These are phyloP conservation scores for Drosophila subpulchrella DNA, from an alignment of 1,140 invertebrate genomes.

Conservation along the genomic window DNA sequence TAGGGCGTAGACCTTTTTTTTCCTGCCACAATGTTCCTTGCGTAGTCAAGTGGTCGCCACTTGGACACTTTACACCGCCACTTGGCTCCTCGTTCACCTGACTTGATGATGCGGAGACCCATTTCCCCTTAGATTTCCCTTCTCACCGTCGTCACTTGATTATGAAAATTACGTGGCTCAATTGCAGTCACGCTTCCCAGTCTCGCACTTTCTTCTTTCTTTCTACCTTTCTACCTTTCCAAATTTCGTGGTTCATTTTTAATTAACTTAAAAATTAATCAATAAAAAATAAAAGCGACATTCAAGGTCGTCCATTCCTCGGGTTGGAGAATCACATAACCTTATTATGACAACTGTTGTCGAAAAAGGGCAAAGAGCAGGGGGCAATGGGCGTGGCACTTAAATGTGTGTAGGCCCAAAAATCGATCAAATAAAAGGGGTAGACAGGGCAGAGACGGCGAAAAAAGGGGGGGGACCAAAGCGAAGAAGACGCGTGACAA, in stretches of 20 bases:
- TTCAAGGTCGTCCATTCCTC: slow-evolving; percentile 50
- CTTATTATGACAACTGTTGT: slow-evolving; percentile 67
- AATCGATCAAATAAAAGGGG: slow-evolving; percentile 68
- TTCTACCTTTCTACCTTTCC: not conserved
- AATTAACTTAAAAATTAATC: slow-evolving; percentile 77
- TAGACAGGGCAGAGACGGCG: slow-evolving; percentile 28
- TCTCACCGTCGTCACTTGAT: slow-evolving; percentile 12
- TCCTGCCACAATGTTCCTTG: no score
- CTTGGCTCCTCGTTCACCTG: no score
- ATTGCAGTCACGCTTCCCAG: slow-evolving; percentile 30
- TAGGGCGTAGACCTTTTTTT: no score
- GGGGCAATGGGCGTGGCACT: slow-evolving; percentile 27
- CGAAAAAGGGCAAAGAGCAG: slow-evolving; percentile 1
- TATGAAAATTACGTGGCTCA: slow-evolving; percentile 62
- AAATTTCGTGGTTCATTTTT: slow-evolving; percentile 42
- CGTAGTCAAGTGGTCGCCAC: no score
- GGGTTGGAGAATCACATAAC: slow-evolving; percentile 46
- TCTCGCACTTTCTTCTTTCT: not conserved
- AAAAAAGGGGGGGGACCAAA: not conserved
- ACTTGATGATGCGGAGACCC: not conserved
- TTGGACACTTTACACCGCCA: not conserved
- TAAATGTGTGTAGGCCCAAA: slow-evolving; percentile 24
- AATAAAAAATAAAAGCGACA: slow-evolving; percentile 48
- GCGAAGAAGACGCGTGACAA: slow-evolving; percentile 40
- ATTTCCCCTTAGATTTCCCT: no score